Percentiles rank a stretch among this genome's conserved stretches.
Conservation (phyloP, 2,113 vertebrate species). For the Platycercus adscitus region DNA sequence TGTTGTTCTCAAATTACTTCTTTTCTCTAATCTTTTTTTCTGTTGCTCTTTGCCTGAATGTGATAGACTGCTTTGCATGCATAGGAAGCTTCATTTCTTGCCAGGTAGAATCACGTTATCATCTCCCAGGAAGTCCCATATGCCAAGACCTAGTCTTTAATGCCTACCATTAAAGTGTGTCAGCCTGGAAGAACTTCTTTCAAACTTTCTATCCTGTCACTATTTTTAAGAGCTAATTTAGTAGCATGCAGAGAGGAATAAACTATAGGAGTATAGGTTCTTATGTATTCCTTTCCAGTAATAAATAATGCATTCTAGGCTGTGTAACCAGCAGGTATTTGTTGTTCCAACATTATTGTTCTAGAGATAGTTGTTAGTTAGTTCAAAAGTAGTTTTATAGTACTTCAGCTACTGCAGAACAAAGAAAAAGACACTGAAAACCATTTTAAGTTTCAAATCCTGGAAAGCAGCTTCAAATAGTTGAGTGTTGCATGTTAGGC, state of each 20-base stretch:
- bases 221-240: background rate
- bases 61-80: background rate
- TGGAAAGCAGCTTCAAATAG: background rate
- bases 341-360: background rate
- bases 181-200: background rate
- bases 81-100: background rate
- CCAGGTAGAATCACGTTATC: background rate
- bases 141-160: background rate
- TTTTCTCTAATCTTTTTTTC: background rate
- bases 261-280: background rate
- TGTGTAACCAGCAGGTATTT: background rate
- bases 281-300: background rate
- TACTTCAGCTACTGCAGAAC: background rate
- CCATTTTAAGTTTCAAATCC: background rate
- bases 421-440: background rate
- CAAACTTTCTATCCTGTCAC: background rate
- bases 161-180: background rate
- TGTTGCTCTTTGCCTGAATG: background rate
- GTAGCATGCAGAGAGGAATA: background rate
- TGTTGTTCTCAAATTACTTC: background rate
- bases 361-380: background rate
- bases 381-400: background rate
- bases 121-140: background rate
- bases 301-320: background rate
- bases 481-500: background rate